Base-by-base conservation (phyloP, 2,113 vertebrate genomes). In the Toxotes chatareus region DNA sequence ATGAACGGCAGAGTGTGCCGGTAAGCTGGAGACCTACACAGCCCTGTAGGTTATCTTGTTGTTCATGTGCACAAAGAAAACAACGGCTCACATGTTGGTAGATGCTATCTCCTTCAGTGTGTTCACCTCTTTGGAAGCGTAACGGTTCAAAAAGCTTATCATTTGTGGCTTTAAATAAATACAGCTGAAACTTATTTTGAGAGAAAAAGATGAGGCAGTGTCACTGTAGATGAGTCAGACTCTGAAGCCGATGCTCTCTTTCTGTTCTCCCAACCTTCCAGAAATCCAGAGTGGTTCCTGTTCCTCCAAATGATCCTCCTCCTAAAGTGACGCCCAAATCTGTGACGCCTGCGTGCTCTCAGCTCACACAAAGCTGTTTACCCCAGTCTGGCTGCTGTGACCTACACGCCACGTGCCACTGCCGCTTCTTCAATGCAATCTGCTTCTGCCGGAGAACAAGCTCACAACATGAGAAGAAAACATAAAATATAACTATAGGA, bases 381-480 rank as follows among this genome's bases (percentile, higher is more conserved):
- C 90, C 88, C 1, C 83, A 66, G 59, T 76, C 82, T 1, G 87
- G 86, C 61, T 95, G 94, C 89, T 95, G 94, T 44, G 88, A 91
- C 21, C 42, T 73, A 0, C 72, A 74, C 10, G 81, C 88, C 13
- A 68, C 53, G 3, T 95, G 94, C 85, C 93, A 92, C 75, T 95
- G 93, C 60, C 92, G 32, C 73, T 93, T 95, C 86, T 94, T 94
- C 89, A 94, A 91, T 7, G 51, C 89, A 5, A 86, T 94, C 82
- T 94, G 93, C 87, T 91, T 87, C 87, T 94, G 92, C 73, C 80
- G 87, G 59, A 90, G 47, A 57, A 71, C 13, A 3, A 85, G 21
- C 49, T 53, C 10, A 0, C 61, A 47, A 4, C 72, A 86, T 34
- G 9, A 47, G 47, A 86, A 68, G 75, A 88, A 85, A 12, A 62